These are phyloP conservation scores for Lycocerus yunnanus DNA, from an alignment of 2,888 invertebrate genomes.

Conservation along the genomic window DNA sequence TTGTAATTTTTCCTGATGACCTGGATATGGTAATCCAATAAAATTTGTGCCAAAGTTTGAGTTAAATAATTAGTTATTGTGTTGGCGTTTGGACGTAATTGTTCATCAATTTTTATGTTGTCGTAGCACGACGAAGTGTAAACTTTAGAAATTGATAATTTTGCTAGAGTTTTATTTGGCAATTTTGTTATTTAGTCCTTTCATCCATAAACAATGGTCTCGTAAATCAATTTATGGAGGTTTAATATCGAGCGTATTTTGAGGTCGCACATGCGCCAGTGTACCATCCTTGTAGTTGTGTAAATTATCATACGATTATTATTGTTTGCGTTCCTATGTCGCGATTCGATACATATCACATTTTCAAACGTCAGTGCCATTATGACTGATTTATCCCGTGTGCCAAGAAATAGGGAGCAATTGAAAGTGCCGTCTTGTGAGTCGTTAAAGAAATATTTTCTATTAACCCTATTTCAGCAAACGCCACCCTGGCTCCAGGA, in stretches of 20 bases:
- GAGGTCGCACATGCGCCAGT: slow-evolving; percentile 45
- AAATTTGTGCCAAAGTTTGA: neutral
- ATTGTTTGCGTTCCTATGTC: slow-evolving; percentile 45
- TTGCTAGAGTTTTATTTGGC: neutral
- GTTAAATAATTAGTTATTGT: neutral
- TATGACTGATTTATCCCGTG: slow-evolving; percentile 51
- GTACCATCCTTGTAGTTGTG: slow-evolving; percentile 24
- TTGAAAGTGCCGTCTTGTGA: slow-evolving; percentile 34
- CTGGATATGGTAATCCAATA: neutral
- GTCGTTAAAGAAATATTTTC: slow-evolving; percentile 31
- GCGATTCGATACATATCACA: slow-evolving; percentile 49
- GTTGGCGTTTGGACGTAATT: neutral
- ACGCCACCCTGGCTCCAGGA: slow-evolving; percentile 55
- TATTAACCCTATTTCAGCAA: slow-evolving; percentile 29
- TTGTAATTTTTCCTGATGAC: neutral
- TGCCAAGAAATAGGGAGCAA: slow-evolving; percentile 41
- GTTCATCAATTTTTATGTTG: neutral
- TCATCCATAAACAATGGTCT: neutral
- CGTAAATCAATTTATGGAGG: slow-evolving; percentile 22
- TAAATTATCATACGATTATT: slow-evolving; percentile 34
- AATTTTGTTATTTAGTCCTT: neutral
- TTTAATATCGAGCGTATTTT: slow-evolving; percentile 46
- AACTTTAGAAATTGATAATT: neutral
- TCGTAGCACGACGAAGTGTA: neutral
- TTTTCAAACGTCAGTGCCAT: slow-evolving; percentile 45